phyloP scores from a whole-genome alignment of 1,140 invertebrate species.

The Drosophila truncata region DNA sequence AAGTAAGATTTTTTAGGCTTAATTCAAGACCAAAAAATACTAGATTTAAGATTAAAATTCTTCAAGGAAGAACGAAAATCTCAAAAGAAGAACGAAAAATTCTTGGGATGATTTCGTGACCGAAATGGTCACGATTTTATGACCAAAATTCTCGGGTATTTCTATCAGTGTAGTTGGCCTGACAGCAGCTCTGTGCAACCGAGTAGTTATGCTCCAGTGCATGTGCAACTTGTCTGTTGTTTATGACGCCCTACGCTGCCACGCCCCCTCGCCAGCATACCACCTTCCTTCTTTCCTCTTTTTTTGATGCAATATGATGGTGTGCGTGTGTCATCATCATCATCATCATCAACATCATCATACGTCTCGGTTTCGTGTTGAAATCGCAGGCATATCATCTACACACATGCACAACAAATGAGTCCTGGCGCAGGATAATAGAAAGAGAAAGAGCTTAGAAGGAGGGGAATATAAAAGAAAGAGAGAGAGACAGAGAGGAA shows the following conservation, averaged over 20 bases:
- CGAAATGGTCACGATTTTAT: no score
- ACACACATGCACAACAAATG: slow-evolving; percentile 57
- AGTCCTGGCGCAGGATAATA: slow-evolving; percentile 4
- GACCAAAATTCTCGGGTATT: no score
- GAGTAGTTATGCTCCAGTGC: slow-evolving; percentile 73
- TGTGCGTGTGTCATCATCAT: slow-evolving; percentile 56
- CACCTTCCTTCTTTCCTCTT: not conserved
- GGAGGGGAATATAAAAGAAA: not conserved
- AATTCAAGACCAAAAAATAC: no score
- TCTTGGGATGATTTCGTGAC: no score
- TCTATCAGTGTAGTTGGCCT: slow-evolving; percentile 33
- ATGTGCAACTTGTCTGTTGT: slow-evolving; percentile 83
- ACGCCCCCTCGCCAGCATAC: slow-evolving; percentile 2
- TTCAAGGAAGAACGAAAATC: no score
- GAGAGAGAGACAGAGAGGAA: not conserved
- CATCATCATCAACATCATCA: slow-evolving; percentile 81
- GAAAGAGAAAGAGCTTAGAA: slow-evolving; percentile 5
- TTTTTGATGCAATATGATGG: slow-evolving; percentile 18
- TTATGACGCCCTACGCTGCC: slow-evolving; percentile 64
- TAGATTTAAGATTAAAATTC: no score
- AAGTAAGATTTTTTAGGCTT: no score
- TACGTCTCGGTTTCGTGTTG: slow-evolving; percentile 74
- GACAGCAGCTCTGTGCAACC: slow-evolving; percentile 53
- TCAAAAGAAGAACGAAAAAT: no score
- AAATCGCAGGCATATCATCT: slow-evolving; percentile 79